These are phyloP conservation scores for Archegozetes longisetosus DNA, from an alignment of 1,140 invertebrate species.

Conservation along the genomic window DNA sequence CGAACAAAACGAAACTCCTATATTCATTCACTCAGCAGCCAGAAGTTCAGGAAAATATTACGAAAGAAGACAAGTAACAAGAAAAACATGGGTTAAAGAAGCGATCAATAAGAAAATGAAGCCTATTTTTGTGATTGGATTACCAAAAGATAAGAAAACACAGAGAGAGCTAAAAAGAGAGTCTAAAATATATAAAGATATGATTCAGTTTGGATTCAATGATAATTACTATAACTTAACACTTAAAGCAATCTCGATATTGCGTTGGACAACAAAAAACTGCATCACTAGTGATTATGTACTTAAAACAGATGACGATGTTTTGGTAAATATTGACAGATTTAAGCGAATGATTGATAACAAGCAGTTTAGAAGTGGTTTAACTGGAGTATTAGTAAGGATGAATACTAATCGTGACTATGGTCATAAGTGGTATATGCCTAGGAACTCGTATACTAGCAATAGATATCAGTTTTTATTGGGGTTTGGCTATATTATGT, in stretches of 20 bases:
- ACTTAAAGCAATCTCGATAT: constrained; percentile 22
- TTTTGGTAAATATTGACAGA: constrained; percentile 50
- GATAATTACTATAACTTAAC: constrained; percentile 13
- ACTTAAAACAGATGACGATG: constrained; percentile 68
- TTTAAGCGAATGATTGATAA: constrained; percentile 15
- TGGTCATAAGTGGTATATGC: constrained; percentile 64
- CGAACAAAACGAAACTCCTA: neutral
- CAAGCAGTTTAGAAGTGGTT: constrained; percentile 25
- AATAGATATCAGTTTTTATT: neutral
- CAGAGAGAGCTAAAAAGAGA: constrained; percentile 8
- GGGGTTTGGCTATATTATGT: constrained; percentile 30
- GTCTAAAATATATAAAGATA: constrained; percentile 8
- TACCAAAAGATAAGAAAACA: neutral
- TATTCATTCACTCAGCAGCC: constrained; percentile 8
- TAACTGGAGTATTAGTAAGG: constrained; percentile 60
- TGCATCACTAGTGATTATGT: constrained; percentile 48
- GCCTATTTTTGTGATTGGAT: constrained; percentile 10
- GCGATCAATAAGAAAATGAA: constrained; percentile 1
- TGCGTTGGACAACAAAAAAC: constrained; percentile 38
- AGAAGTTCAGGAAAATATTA: constrained; percentile 9
- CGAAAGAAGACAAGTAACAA: neutral
- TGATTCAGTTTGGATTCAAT: constrained; percentile 11
- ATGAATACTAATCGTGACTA: constrained; percentile 67
- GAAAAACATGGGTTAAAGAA: constrained; percentile 11
- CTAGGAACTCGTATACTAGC: constrained; percentile 43